Evolutionary conservation across 2,797 vertebrate species (phyloP), one percentile per base, ranked within the genome.

Genomic region (Clarias platycephalus): DNA sequence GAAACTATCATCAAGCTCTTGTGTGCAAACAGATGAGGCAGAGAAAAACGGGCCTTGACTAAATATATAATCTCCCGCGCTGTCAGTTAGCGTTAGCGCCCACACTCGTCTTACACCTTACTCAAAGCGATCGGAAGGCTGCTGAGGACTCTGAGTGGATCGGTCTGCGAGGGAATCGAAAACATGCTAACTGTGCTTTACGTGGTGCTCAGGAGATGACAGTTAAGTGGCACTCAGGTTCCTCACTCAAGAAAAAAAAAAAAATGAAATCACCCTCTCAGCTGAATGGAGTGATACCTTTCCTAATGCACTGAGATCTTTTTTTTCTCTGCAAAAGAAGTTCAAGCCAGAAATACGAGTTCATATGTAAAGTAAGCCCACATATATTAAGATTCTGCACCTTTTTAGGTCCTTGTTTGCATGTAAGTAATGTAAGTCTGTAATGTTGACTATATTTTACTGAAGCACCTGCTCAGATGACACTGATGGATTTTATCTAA

Each of bases 151-250:
- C 70, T 70, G 84, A 80, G 83, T 76, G 71, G 74, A 88, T 85
- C 70, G 79, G 88, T 72, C 79, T 84, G 83, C 55, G 83, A 81
- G 63, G 44, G 70, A 86, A 88, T 81, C 80, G 71, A 85, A 88
- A 82, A 40, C 53, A 57, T 55, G 79, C 78, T 84, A 85, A 85
- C 79, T 22, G 72, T 62, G 74, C 79, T 76, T 74, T 60, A 67
- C 28, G 24, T 63, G 13, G 58, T 66, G 77, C 71, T 74, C 70
- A 72, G 79, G 72, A 81, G 75, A 70, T 40, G 72, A 31, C 37
- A 67, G 79, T n/a, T 20, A 71, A 83, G 76, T 80, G 75, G 68
- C 81, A 80, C 83, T 85, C 68, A 40, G 44, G 12, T 37, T 62
- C 55, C n/a, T 34, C 20, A 80, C 31, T 58, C 6, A 31, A 66